Percentiles rank a stretch among this genome's conserved stretches.
These are phyloP conservation scores for Esox niger DNA, from an alignment of 2,113 vertebrate genomes.

Conservation along the genomic window DNA sequence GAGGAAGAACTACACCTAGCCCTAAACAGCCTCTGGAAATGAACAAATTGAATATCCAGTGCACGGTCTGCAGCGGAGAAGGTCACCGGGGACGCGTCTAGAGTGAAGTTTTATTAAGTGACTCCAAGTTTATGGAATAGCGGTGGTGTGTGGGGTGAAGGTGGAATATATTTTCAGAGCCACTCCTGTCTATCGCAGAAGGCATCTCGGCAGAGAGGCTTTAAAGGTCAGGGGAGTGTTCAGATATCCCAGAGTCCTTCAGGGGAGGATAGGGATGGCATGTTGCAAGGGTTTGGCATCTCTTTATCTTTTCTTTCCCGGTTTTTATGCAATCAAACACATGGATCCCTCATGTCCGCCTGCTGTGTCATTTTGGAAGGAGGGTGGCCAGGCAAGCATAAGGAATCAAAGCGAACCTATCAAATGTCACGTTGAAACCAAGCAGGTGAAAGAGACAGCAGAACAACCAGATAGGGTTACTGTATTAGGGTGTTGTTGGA, in stretches of 20 bases:
- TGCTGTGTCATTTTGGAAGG: no score
- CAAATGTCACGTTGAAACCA: no score
- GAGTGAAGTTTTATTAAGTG: constrained; percentile 62
- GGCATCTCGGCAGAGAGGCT: constrained; percentile 48
- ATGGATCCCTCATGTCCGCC: no score
- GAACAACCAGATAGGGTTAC: no score
- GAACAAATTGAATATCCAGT: constrained; percentile 42
- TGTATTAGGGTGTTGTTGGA: no score
- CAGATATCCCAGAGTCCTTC: constrained; percentile 31
- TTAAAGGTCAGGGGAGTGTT: constrained; percentile 57
- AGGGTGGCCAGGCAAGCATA: no score
- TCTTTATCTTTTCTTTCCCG: not conserved
- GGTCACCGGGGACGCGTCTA: constrained; percentile 56
- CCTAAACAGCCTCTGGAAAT: constrained; percentile 34
- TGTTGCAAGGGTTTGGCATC: constrained; percentile 16
- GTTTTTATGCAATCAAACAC: no score
- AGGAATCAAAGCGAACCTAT: no score
- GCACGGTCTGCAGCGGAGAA: constrained; percentile 55
- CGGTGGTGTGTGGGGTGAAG: constrained; percentile 16
- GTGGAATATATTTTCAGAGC: constrained; percentile 41
- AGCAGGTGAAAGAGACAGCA: no score
- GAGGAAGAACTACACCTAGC: constrained; percentile 26
- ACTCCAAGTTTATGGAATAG: constrained; percentile 56
- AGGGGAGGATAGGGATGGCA: constrained; percentile 38
- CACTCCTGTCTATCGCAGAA: constrained; percentile 52